These are phyloP conservation scores for Scolopax mira DNA, from an alignment of 2,113 vertebrate genomes.

Conservation along the genomic window DNA sequence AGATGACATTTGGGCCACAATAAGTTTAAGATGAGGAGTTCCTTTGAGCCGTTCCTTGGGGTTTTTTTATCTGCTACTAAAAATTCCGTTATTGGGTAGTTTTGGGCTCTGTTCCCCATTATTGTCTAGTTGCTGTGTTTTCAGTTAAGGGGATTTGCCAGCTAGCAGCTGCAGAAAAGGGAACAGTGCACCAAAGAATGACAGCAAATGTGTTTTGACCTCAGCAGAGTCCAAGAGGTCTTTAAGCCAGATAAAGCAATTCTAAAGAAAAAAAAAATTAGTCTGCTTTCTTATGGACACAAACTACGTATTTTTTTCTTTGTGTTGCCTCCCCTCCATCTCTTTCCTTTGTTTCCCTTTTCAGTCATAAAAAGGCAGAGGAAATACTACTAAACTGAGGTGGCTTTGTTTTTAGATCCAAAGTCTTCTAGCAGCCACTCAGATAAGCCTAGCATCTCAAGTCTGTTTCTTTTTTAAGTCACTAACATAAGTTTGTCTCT, in stretches of 20 bases:
- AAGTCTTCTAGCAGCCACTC: not conserved
- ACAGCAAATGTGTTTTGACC: not conserved
- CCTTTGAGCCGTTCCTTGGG: conserved; percentile 72
- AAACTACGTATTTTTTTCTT: not conserved
- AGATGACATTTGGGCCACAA: conserved; percentile 79
- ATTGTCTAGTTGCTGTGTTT: conserved; percentile 55
- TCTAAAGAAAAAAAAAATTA: not conserved
- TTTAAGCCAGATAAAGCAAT: not conserved
- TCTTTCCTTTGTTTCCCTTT: not conserved
- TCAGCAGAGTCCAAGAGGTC: not conserved
- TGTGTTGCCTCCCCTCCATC: fast-evolving
- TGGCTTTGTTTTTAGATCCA: not conserved
- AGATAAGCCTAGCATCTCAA: not conserved
- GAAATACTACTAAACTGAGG: fast-evolving
- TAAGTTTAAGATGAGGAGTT: conserved; percentile 82
- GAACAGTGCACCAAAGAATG: not conserved
- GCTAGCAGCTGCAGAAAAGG: not conserved
- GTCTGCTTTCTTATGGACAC: not conserved
- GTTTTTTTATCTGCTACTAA: conserved; percentile 46
- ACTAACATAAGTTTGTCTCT: not conserved
- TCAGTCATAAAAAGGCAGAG: not conserved
- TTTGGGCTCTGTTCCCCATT: conserved; percentile 58
- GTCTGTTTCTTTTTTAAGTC: not conserved
- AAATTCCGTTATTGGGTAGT: conserved; percentile 21
- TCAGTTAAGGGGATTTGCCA: conserved; percentile 36